Percentiles rank a stretch among this genome's conserved stretches.
phyloP scores from a whole-genome alignment of 1,140 invertebrate genomes.

The Rhagoletis pomonella region DNA sequence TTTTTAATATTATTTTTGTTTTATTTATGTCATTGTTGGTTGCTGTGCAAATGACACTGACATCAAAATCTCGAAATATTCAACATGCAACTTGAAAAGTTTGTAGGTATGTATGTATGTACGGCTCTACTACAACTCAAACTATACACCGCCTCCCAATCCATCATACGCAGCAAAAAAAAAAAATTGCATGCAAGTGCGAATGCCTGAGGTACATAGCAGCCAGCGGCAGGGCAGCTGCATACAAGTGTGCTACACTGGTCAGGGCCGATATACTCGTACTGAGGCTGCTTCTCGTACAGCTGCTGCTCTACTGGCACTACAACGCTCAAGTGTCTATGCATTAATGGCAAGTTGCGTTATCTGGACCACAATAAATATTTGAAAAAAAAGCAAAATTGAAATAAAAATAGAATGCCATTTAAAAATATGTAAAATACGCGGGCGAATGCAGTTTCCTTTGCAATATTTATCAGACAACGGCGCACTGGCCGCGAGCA shows the following conservation, averaged over 20 bases:
- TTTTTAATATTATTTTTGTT: not conserved
- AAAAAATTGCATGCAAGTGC: not conserved
- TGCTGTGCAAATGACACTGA: constrained; percentile 45
- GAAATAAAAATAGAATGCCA: constrained; percentile 1
- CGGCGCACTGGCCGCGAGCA: not conserved
- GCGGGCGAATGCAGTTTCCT: not conserved
- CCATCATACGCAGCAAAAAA: not conserved
- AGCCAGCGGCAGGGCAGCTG: not conserved
- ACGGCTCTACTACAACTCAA: not conserved
- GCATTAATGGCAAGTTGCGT: constrained; percentile 18
- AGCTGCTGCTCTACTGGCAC: not conserved
- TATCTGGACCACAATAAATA: constrained; percentile 46
- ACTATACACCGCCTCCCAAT: not conserved
- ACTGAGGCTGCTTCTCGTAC: not conserved
- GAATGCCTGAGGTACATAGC: constrained; percentile 4
- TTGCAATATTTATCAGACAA: constrained; percentile 46
- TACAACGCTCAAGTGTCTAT: not conserved
- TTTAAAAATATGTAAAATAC: not conserved
- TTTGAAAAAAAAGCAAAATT: not conserved
- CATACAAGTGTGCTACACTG: constrained; percentile 40
- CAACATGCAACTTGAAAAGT: constrained; percentile 29
- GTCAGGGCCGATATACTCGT: constrained; percentile 31
- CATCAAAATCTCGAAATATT: constrained; percentile 44
- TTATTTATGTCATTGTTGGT: constrained; percentile 1
- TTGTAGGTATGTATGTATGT: not conserved